Percentiles rank a stretch among this genome's conserved stretches.
Evolutionary conservation across 2,113 vertebrate species (phyloP).

Genomic region (Cepphus grylle): DNA sequence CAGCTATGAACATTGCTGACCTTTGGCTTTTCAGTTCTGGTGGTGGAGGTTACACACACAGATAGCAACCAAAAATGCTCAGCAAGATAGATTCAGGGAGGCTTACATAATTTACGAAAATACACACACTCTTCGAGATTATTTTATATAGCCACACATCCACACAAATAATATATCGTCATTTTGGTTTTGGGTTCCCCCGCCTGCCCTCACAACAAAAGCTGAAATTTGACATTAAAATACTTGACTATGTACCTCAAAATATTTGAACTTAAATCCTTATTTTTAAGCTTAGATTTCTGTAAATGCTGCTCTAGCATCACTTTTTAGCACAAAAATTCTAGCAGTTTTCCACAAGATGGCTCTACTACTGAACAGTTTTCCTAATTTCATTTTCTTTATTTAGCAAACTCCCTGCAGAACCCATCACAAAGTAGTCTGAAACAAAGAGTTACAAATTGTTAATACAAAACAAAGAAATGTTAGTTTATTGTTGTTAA

Average conservation of each 20-base stretch:
- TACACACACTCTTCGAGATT: neutral
- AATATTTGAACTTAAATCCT: neutral
- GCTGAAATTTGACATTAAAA: neutral
- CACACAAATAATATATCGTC: neutral
- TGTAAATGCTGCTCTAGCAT: neutral
- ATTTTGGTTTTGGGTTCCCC: neutral
- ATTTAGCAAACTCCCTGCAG: neutral
- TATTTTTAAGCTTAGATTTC: neutral
- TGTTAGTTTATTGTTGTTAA: neutral
- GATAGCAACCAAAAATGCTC: neutral
- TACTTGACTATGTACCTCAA: neutral
- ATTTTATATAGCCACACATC: neutral
- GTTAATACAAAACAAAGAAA: neutral
- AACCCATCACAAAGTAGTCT: neutral
- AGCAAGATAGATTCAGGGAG: neutral
- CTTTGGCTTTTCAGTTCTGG: neutral
- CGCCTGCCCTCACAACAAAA: neutral
- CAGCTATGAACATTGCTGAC: neutral
- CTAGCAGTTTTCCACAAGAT: slow-evolving; percentile 52
- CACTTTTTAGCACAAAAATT: neutral
- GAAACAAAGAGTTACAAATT: neutral
- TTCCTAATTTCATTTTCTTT: neutral
- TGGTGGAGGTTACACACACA: neutral
- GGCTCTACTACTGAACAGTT: slow-evolving; percentile 33
- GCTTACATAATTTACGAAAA: neutral